Base-by-base conservation (phyloP, 1,140 invertebrate genomes). In the Papilio xuthus region DNA sequence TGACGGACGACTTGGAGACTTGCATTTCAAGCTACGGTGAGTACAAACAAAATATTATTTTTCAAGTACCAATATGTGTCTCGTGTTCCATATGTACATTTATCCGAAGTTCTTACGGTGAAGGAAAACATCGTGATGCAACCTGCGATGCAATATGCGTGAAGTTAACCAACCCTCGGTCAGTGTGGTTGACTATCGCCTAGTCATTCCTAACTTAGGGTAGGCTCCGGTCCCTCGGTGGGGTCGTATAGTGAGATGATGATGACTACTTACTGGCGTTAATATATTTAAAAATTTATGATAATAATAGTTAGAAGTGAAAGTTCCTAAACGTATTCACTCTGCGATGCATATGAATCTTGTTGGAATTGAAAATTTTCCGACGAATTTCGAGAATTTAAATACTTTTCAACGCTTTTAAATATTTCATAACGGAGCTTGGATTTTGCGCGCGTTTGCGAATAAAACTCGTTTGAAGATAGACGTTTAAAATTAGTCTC, bases 11-110 rank as follows among this genome's bases (percentile, higher is more conserved):
- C 95, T 99, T 67, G 98, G 98, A 1, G 96, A 97, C 76, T 93
- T 99, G 79, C 96, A 98, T 79, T 99, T 98, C 87, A 97, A 97
- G 88, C 88, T 98, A 53, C 96, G 97, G 94, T 96, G 82, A 93
- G 89, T 86, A 53, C n/a, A 20, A 56, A 56, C 53, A 0, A 20
- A 53, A 53, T 3, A 53, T 6, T 6, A 53, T 9, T 2, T 53
- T n/a, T 1, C n/a, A 53, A 12, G 50, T 18, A 53, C n/a, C n/a
- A n/a, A n/a, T n/a, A n/a, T n/a, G n/a, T n/a, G n/a, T n/a, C n/a
- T n/a, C n/a, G n/a, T 50, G 9, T 50, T 50, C 13, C 44, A n/a
- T n/a, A n/a, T n/a, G n/a, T n/a, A n/a, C n/a, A n/a, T n/a, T n/a
- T n/a, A n/a, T n/a, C n/a, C n/a, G n/a, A n/a, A n/a, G n/a, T n/a